A percentile compares a stretch with the other conserved stretches of the same genome.
phyloP scores from a whole-genome alignment of 2,113 vertebrate genomes.

The Calidris pygmaea region DNA sequence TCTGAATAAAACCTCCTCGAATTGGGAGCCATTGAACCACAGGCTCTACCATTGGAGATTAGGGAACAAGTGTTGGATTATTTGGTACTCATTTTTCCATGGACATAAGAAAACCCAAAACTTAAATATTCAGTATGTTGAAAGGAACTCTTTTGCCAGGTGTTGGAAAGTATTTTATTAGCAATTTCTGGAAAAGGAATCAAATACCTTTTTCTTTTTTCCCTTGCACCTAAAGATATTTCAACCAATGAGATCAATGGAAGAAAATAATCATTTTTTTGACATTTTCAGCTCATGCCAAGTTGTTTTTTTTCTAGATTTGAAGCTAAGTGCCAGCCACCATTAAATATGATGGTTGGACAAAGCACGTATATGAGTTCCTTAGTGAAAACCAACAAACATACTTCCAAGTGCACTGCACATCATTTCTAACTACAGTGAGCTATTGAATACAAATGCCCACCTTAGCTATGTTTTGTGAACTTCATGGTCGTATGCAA shows the following conservation, averaged over 20 bases:
- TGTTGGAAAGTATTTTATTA: neutral
- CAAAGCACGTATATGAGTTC: neutral
- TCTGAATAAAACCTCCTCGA: neutral
- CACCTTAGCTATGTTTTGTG: neutral
- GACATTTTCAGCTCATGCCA: neutral
- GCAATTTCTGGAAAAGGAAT: neutral
- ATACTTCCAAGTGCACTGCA: neutral
- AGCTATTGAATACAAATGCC: neutral
- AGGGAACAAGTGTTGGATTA: neutral
- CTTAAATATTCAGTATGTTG: neutral
- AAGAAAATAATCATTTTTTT: neutral
- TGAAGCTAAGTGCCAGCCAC: neutral
- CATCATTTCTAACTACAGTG: neutral
- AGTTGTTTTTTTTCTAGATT: neutral
- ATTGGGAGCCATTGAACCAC: neutral
- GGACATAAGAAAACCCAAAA: neutral
- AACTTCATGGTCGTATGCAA: neutral
- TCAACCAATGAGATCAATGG: neutral
- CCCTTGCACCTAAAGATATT: neutral
- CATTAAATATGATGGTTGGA: neutral
- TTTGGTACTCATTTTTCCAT: neutral
- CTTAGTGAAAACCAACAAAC: neutral
- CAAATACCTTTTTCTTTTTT: neutral
- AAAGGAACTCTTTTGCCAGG: neutral
- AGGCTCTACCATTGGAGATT: neutral